phyloP scores from a whole-genome alignment of 1,140 invertebrate species.

The Aphidius gifuensis region DNA sequence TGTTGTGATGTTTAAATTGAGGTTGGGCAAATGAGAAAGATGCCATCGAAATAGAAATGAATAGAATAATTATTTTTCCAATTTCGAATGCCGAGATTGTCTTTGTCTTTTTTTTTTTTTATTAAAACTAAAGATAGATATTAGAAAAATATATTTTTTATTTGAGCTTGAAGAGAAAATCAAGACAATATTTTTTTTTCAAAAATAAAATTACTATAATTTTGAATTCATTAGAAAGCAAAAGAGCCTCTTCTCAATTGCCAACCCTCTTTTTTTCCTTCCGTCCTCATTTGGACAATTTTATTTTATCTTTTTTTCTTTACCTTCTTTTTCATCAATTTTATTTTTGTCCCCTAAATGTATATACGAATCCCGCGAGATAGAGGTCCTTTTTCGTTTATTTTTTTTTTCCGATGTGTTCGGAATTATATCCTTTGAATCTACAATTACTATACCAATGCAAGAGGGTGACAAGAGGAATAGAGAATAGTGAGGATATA shows the following conservation, averaged over 20 bases:
- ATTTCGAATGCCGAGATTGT: neutral
- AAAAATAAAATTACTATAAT: constrained; percentile 43
- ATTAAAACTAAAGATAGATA: neutral
- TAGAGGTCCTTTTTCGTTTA: constrained; percentile 23
- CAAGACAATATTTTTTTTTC: neutral
- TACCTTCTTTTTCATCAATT: constrained; percentile 13
- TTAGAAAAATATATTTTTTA: neutral
- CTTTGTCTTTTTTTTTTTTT: constrained; percentile 10
- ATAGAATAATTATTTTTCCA: neutral
- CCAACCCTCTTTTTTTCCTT: constrained; percentile 3
- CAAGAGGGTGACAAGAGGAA: constrained; percentile 28
- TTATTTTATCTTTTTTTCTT: constrained; percentile 9
- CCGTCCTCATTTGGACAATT: constrained; percentile 15
- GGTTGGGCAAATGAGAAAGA: neutral
- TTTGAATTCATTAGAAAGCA: constrained; percentile 46
- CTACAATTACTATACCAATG: constrained; percentile 46
- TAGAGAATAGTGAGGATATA: neutral
- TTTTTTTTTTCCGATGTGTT: constrained; percentile 23
- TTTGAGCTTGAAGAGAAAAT: neutral
- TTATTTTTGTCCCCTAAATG: neutral
- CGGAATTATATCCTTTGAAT: constrained; percentile 56
- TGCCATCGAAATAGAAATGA: neutral
- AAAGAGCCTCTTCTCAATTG: constrained; percentile 16
- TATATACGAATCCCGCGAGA: constrained; percentile 18
- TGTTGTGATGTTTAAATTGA: constrained; percentile 15